Evolutionary conservation across 2,888 invertebrate species (phyloP).

Genomic region (Macaria notata): DNA sequence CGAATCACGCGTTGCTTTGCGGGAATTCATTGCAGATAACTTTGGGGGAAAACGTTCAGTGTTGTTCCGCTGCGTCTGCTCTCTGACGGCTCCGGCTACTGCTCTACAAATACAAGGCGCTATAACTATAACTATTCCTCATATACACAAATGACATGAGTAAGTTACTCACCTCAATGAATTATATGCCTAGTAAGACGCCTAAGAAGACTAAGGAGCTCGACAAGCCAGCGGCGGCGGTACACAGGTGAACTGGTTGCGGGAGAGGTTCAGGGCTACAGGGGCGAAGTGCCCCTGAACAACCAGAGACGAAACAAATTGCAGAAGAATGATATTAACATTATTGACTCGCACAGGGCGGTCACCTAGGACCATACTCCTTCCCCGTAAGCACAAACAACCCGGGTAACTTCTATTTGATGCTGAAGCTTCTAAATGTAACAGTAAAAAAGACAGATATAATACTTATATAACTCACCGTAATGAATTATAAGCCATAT

Average conservation of each 20-base stretch:
- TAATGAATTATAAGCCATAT: constrained; percentile 93
- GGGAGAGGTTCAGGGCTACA: constrained; percentile 93
- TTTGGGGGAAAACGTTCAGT: too few species aligned
- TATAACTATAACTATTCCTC: constrained; percentile 1
- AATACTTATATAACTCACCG: constrained; percentile 38
- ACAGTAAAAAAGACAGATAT: neutral
- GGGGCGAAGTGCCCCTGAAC: constrained; percentile 83
- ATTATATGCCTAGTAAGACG: constrained; percentile 96
- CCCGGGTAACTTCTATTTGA: neutral
- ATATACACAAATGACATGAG: neutral
- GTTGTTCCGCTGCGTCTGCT: constrained; percentile 7
- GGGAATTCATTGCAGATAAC: too few species aligned
- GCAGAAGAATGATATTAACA: too few species aligned
- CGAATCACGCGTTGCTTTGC: too few species aligned
- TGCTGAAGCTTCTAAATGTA: neutral
- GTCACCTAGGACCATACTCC: too few species aligned
- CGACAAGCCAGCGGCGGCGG: constrained; percentile 95
- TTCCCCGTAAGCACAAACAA: too few species aligned
- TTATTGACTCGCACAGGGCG: too few species aligned
- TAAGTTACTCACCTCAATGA: constrained; percentile 77
- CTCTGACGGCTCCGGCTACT: too few species aligned
- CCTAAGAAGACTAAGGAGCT: constrained; percentile 92
- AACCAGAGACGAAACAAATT: too few species aligned
- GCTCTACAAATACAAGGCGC: neutral
- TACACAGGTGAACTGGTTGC: constrained; percentile 94